phyloP scores from a whole-genome alignment of 2,113 vertebrate genomes.

The cat (Felis catus) region F.catus_Fca126_mat1.0 CM031419.1:77816501-77817000 shows the following conservation, averaged over 20 bases:
- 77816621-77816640: background rate
- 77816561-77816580: background rate
- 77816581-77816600: background rate
- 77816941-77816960: too few species aligned
- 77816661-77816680: background rate
- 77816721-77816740: background rate
- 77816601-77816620: constrained; percentile 25
- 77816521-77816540: background rate
- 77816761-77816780: background rate
- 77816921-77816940: too few species aligned
- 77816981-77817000: background rate
- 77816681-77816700: background rate
- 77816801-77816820: too few species aligned
- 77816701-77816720: constrained; percentile 24
- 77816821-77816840: too few species aligned
- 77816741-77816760: background rate
- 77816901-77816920: too few species aligned
- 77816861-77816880: too few species aligned
- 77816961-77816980: too few species aligned
- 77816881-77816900: too few species aligned
- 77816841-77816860: too few species aligned
- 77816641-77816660: background rate
- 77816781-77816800: background rate
- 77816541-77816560: background rate
- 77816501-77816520: background rate